Percentiles rank a stretch among this genome's conserved stretches.
Evolutionary conservation across 2,888 invertebrate genomes (phyloP).

Genomic region (Limnephilus marmoratus): DNA sequence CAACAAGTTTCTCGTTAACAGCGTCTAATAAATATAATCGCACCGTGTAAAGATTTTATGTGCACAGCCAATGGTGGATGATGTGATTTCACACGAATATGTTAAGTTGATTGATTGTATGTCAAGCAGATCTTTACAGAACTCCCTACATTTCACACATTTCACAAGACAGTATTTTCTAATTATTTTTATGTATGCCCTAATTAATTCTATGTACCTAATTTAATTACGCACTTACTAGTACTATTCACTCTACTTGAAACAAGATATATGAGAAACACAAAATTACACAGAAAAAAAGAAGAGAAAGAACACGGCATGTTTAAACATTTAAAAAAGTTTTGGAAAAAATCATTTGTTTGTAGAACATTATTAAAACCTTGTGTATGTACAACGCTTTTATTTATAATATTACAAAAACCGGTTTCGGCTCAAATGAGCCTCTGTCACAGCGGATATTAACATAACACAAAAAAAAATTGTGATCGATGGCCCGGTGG

Average conservation of each 20-base stretch:
- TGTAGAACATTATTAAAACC: background rate
- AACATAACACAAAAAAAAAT: background rate
- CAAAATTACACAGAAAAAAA: no score
- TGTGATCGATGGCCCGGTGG: no score
- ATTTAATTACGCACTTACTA: background rate
- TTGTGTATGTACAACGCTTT: background rate
- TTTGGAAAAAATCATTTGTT: no score
- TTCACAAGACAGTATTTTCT: background rate
- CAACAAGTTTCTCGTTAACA: background rate
- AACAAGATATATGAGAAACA: background rate
- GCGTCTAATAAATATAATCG: background rate
- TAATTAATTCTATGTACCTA: background rate
- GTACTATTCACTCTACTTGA: background rate
- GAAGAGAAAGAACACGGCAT: no score
- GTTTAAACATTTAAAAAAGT: no score
- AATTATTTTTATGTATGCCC: background rate
- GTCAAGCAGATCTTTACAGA: background rate
- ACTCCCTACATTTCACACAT: background rate
- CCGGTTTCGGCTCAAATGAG: background rate
- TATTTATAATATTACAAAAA: background rate
- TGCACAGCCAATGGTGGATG: background rate
- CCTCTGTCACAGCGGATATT: background rate
- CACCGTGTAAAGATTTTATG: background rate
- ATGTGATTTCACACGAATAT: background rate
- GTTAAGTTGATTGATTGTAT: background rate